Conservation (phyloP, 2,888 invertebrate species). For the Noctua fimbriata region DNA sequence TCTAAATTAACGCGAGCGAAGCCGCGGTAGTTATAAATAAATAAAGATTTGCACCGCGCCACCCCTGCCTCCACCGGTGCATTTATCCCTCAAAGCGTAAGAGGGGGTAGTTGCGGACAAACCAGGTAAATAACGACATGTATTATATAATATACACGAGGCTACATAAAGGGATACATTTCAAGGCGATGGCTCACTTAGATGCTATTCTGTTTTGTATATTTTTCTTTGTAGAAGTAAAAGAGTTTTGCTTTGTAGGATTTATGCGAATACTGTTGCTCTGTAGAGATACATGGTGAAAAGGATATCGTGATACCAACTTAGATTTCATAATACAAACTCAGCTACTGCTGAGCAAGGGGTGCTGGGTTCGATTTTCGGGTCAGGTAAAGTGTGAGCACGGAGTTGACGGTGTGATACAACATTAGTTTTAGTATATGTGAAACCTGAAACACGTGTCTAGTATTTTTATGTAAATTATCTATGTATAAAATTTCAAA, state of each 20-base stretch:
- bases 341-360: too few species aligned
- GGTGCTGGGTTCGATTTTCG: too few species aligned
- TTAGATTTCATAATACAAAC: too few species aligned
- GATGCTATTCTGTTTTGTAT: slow-evolving; percentile 39
- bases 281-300: neutral
- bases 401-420: too few species aligned
- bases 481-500: too few species aligned
- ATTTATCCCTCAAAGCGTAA: slow-evolving; percentile 66
- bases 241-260: slow-evolving; percentile 14
- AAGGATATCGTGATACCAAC: too few species aligned
- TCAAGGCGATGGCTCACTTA: slow-evolving; percentile 34
- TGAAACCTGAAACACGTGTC: too few species aligned
- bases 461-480: too few species aligned
- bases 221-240: slow-evolving; percentile 22
- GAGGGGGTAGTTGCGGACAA: slow-evolving; percentile 56
- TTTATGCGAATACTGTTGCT: neutral
- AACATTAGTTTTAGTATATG: too few species aligned
- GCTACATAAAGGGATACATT: slow-evolving; percentile 49
- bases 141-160: slow-evolving; percentile 44
- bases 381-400: too few species aligned
- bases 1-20: neutral
- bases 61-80: slow-evolving; percentile 50
- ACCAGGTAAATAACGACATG: slow-evolving; percentile 56
- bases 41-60: neutral
- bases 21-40: neutral